A percentile compares a stretch with the other conserved stretches of the same genome.
Conservation (phyloP, 2,888 invertebrate genomes). For the Spisula solida region DNA sequence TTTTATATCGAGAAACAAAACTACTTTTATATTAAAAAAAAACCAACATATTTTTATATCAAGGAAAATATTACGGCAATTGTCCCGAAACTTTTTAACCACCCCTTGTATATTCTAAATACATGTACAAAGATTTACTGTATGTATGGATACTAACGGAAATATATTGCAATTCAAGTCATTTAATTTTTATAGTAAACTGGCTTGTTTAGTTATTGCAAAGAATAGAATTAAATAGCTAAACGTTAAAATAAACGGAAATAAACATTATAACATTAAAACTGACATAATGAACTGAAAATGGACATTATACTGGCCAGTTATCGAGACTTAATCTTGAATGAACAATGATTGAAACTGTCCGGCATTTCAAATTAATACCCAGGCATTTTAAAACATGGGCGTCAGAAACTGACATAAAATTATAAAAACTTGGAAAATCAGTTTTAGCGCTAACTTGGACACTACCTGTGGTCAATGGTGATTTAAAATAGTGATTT, state of each 20-base stretch:
- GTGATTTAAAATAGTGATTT: background rate
- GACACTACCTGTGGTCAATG: background rate
- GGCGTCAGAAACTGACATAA: background rate
- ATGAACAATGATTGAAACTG: background rate
- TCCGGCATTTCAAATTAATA: background rate
- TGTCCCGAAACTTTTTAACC: no score
- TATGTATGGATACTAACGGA: no score
- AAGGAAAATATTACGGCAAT: no score
- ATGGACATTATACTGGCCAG: background rate
- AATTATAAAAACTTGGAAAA: conserved; percentile 25
- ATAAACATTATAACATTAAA: background rate
- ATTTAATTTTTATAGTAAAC: background rate
- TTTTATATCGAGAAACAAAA: no score
- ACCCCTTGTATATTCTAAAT: no score
- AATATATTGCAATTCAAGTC: background rate
- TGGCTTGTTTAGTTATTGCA: background rate
- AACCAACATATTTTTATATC: no score
- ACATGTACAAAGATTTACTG: no score
- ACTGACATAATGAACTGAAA: conserved; percentile 4
- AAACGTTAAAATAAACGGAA: background rate
- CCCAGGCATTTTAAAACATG: background rate
- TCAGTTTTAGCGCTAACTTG: conserved; percentile 48
- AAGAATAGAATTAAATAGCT: background rate
- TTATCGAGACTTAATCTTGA: background rate
- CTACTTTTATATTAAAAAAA: no score